Base-by-base conservation (phyloP, 2,797 vertebrate species). In the Phaenicophaeus curvirostris region DNA sequence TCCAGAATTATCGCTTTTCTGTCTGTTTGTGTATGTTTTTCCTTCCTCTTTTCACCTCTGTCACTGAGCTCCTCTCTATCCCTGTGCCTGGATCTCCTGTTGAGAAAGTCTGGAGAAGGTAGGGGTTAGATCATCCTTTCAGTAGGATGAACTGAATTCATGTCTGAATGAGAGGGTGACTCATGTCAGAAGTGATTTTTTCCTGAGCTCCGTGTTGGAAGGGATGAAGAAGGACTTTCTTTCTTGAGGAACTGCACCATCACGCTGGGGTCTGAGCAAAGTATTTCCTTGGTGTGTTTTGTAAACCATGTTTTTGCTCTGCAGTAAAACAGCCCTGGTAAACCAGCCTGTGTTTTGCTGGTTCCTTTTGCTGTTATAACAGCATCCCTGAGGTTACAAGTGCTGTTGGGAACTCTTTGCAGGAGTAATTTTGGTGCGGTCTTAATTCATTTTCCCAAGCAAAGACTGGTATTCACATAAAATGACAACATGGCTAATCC, bases 31-130 rank as follows among this genome's bases (percentile, higher is more conserved):
- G 57, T 95, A 88, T 95, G 86, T 91, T 94, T 89, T 95, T 78
- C 66, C 95, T 95, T 96, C 90, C 83, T 95, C 85, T 94, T 95
- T 95, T 96, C 90, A 65, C 92, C 86, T 92, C 93, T 93, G 85
- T 82, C 86, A 63, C 67, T 46, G 80, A 73, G 63, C 67, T 81
- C 8, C 37, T 86, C 44, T 74, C 80, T 69, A 16, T 17, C 17
- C 50, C 57, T 68, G 48, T 67, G 79, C 55, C 44, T 82, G 27
- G 31, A 79, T 87, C 37, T 15, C 84, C 86, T 48, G 35, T 75
- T 83, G 91, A 90, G 96, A 85, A 77, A 41, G 77, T 92, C 84
- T 96, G 95, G 81, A 88, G 65, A 94, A 94, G 91, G 84, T 90
- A 59, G n/a, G 76, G 78, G 79, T 94, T 91, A 92, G 94, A 66